Conservation (phyloP, 1,140 invertebrate genomes). For the Drosophila arizonae region DNA sequence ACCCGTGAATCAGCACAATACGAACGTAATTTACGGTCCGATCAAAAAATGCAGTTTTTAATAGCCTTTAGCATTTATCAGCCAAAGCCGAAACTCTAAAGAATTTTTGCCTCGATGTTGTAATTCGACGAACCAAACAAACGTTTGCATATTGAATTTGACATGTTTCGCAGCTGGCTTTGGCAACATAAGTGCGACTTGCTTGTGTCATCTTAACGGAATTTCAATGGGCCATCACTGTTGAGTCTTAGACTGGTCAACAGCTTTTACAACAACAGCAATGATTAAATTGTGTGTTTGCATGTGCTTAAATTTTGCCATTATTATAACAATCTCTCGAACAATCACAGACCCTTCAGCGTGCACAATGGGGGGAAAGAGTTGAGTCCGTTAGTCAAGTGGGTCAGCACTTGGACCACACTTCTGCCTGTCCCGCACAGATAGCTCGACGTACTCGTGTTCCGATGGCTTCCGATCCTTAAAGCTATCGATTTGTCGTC, state of each 20-base stretch:
- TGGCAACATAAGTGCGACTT: neutral
- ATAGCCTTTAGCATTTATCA: constrained; percentile 61
- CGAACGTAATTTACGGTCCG: constrained; percentile 62
- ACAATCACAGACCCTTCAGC: constrained; percentile 40
- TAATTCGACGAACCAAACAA: constrained; percentile 37
- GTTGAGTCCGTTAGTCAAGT: constrained; percentile 54
- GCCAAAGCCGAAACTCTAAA: constrained; percentile 41
- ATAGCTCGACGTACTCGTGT: neutral
- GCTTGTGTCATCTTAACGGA: constrained; percentile 10
- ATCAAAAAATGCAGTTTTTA: constrained; percentile 50
- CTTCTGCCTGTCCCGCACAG: constrained; percentile 30
- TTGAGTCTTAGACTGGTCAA: neutral
- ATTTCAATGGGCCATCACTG: constrained; percentile 1
- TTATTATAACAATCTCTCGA: constrained; percentile 64
- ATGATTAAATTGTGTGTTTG: constrained; percentile 32
- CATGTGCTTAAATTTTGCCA: constrained; percentile 56
- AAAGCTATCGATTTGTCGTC: neutral
- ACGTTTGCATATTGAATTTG: constrained; percentile 49
- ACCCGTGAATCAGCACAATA: constrained; percentile 53
- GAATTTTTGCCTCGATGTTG: constrained; percentile 33
- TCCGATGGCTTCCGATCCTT: neutral
- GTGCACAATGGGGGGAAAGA: constrained; percentile 23
- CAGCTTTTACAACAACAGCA: constrained; percentile 1
- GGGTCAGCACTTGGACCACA: constrained; percentile 52
- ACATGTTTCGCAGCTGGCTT: constrained; percentile 24